Evolutionary conservation across 2,888 invertebrate species (phyloP), one percentile per base, ranked within the genome.

Genomic region (Mesorhabditis spiculigera): DNA sequence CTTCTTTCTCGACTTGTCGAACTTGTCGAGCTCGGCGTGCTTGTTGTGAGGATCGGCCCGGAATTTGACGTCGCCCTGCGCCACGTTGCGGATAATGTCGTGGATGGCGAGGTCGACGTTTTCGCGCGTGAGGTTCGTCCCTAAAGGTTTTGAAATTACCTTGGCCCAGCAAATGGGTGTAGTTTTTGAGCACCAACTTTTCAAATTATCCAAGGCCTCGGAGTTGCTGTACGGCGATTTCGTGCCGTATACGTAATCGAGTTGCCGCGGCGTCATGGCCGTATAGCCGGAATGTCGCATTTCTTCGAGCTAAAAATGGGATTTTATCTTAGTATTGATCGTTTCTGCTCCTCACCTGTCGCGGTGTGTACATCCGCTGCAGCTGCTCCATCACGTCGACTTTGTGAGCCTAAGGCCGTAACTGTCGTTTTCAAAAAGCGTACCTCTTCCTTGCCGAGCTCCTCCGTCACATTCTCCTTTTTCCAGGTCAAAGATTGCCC

Each of bases 221-320:
- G 73, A 61, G 70, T 79, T 75, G 63, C 70, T 66, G 70, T 71
- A 77, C 4, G 76, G 74, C 5, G 82, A 82, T 16, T 71, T 58
- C 6, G 71, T 68, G 0, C 83, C 83, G 67, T 83, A 83, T 45
- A 83, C 62, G 45, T 78, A 6, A 6, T 76, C 67, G 50, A 82
- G 67, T 66, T 83, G 83, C 8, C 77, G 72, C 2, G 61, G 45
- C 4, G 61, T 75, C 73, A 83, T 73, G 10, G 80, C 75, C 6
- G 81, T 70, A 71, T 77, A 83, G 45, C 83, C 83, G 6, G 77
- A 78, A 44, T 67, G 10, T 69, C 80, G 82, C 75, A 81, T 75
- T 61, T 80, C 78, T 28, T 72, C 70, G 10, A 79, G 63, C 74
- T 82, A 73, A 64, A 71, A 28, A 28, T 64, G 8, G 62, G 43